Evolutionary conservation across 2,797 vertebrate species (phyloP).

Genomic region (Sciurus vulgaris): DNA sequence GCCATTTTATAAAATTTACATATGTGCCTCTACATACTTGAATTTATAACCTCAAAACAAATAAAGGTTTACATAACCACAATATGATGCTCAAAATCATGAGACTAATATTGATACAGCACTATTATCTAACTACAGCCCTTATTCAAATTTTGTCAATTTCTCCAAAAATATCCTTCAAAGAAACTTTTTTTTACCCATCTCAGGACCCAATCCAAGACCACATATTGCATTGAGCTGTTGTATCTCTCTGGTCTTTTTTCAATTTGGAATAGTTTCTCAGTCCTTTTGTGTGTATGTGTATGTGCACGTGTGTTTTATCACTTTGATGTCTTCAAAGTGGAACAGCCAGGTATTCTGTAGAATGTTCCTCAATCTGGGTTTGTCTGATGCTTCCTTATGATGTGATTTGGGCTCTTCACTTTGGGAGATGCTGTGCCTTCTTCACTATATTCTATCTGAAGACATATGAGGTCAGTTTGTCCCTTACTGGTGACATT

Average conservation of each 20-base stretch:
- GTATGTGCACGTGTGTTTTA: neutral
- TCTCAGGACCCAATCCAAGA: neutral
- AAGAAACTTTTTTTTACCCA: neutral
- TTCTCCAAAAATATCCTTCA: constrained; percentile 34
- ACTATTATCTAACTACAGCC: neutral
- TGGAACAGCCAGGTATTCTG: neutral
- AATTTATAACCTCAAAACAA: constrained; percentile 16
- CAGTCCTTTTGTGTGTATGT: neutral
- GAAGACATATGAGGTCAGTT: neutral
- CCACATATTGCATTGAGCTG: constrained; percentile 13
- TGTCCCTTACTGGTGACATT: constrained; percentile 18
- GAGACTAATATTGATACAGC: neutral
- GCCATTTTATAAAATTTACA: constrained; percentile 11
- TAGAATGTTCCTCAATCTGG: neutral
- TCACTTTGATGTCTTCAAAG: constrained; percentile 1
- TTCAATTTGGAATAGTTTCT: constrained; percentile 42
- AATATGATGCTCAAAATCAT: neutral
- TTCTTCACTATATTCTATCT: neutral
- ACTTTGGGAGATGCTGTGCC: neutral
- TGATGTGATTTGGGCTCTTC: constrained; percentile 32
- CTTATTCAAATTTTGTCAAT: constrained; percentile 3
- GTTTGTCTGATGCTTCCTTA: neutral
- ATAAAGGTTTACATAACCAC: constrained; percentile 42
- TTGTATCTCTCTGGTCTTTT: constrained; percentile 15
- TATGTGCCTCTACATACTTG: neutral